Evolutionary conservation across 2,113 vertebrate species (phyloP).

Genomic region (Eretmochelys imbricata): DNA sequence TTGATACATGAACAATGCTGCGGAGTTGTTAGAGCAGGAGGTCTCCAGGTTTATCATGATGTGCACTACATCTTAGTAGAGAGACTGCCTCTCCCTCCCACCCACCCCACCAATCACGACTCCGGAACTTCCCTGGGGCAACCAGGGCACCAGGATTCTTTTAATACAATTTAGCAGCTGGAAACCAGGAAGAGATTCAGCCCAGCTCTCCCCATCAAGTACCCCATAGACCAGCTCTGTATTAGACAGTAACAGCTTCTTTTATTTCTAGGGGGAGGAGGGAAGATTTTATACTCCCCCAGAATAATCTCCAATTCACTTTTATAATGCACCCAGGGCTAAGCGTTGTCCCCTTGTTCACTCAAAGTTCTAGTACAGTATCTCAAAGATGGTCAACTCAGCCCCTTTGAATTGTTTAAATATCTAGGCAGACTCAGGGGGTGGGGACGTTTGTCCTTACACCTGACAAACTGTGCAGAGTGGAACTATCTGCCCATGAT

Average conservation of each 20-base stretch:
- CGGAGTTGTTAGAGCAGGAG: neutral
- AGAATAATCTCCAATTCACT: neutral
- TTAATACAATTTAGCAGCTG: neutral
- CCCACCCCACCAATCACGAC: too few relatives aligned
- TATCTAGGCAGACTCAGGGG: neutral
- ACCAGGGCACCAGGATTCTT: neutral
- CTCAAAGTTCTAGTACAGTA: neutral
- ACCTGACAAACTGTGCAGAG: neutral
- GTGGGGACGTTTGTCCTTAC: neutral
- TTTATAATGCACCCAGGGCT: neutral
- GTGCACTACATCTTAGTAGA: fast-evolving
- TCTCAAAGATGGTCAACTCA: neutral
- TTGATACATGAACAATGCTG: fast-evolving
- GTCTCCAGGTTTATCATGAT: neutral
- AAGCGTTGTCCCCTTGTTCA: neutral
- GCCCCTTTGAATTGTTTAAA: neutral
- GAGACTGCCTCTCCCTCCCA: neutral
- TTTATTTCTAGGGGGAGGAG: neutral
- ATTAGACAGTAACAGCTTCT: neutral
- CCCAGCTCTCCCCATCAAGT: neutral
- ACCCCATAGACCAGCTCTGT: neutral
- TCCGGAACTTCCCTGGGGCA: neutral
- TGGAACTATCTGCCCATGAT: neutral
- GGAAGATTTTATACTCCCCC: neutral
- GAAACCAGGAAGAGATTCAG: too few relatives aligned